A percentile compares a stretch with the other conserved stretches of the same genome.
These are phyloP conservation scores for Brachionichthys hirsutus DNA, from an alignment of 2,113 vertebrate genomes.

Conservation along the genomic window DNA sequence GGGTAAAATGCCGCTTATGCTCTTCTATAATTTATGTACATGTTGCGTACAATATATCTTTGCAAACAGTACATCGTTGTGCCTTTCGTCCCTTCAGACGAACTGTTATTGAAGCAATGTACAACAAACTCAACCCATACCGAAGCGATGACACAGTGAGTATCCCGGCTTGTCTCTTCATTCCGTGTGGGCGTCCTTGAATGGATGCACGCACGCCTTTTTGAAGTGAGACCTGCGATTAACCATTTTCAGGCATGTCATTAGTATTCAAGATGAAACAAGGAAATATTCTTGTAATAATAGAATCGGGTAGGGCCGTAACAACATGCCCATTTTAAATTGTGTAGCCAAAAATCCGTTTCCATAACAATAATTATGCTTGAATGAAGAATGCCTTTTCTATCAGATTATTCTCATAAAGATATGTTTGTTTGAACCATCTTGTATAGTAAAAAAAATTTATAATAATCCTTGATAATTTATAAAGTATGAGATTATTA, in stretches of 20 bases:
- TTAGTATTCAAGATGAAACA: slow-evolving; percentile 11
- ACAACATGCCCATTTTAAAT: too few relatives aligned
- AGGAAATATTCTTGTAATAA: slow-evolving; percentile 3
- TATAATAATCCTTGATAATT: too few relatives aligned
- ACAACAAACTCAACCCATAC: slow-evolving; percentile 98
- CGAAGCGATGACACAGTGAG: slow-evolving; percentile 98
- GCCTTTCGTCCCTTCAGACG: slow-evolving; percentile 78
- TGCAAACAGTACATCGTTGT: slow-evolving; percentile 4
- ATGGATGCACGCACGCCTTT: slow-evolving; percentile 45
- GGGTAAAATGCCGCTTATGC: too few relatives aligned
- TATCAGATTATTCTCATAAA: too few relatives aligned
- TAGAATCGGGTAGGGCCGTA: neutral
- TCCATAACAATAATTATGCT: too few relatives aligned
- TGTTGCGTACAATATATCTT: too few relatives aligned
- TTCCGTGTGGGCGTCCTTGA: slow-evolving; percentile 18
- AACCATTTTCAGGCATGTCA: slow-evolving; percentile 33
- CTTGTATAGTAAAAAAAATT: too few relatives aligned
- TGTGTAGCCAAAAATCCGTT: too few relatives aligned
- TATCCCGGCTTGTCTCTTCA: slow-evolving; percentile 61
- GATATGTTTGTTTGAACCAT: too few relatives aligned
- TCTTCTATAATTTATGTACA: too few relatives aligned
- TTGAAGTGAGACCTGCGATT: slow-evolving; percentile 27
- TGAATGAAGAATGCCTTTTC: too few relatives aligned
- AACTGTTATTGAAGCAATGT: slow-evolving; percentile 98
- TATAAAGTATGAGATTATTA: too few relatives aligned